Evolutionary conservation across 2,888 invertebrate species (phyloP).

Genomic region (Hypomecis punctinalis): DNA sequence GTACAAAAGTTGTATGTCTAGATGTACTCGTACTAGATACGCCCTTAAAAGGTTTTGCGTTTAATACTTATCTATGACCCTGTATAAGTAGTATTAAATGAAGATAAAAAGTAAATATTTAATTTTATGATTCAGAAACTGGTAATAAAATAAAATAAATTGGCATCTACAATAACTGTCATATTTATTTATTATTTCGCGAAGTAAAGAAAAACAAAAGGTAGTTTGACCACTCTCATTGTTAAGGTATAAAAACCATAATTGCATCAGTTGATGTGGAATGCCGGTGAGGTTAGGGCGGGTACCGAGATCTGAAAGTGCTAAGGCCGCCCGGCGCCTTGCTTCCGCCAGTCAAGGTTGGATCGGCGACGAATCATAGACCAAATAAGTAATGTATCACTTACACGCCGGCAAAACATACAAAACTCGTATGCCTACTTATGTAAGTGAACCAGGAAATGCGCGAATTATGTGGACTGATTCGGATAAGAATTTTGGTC

Average conservation of each 20-base stretch:
- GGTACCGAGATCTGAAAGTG: slow-evolving; percentile 63
- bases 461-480: slow-evolving; percentile 3
- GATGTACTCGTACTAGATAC: no score
- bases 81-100: no score
- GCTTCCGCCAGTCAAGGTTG: slow-evolving; percentile 79
- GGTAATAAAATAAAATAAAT: not conserved
- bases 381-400: slow-evolving; percentile 18
- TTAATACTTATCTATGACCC: no score
- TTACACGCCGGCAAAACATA: slow-evolving; percentile 11
- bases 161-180: no score
- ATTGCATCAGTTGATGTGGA: slow-evolving; percentile 36
- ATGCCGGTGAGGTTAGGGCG: slow-evolving; percentile 51
- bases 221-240: not conserved
- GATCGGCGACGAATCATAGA: slow-evolving; percentile 33
- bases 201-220: not conserved
- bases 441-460: slow-evolving; percentile 15
- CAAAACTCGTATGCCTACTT: slow-evolving; percentile 11
- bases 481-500: not conserved
- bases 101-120: no score
- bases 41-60: no score
- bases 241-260: slow-evolving; percentile 11
- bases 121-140: no score
- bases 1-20: no score
- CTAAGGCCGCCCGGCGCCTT: slow-evolving; percentile 69
- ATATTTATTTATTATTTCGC: not conserved